Percentiles rank a stretch among this genome's conserved stretches.
These are phyloP conservation scores for Hedya salicella DNA, from an alignment of 2,888 invertebrate genomes.

Conservation along the genomic window DNA sequence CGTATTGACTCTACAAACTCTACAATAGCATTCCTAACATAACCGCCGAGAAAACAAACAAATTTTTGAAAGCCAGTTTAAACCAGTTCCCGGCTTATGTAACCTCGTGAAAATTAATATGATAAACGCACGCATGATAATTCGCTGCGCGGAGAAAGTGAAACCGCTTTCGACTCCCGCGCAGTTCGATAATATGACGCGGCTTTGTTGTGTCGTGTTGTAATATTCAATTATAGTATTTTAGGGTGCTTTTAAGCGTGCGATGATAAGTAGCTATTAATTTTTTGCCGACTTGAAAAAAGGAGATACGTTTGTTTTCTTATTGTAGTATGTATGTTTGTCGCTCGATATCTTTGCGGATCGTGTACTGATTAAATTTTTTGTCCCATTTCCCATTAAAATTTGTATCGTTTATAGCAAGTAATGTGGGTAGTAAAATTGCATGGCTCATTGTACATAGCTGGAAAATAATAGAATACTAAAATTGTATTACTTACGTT, in stretches of 20 bases:
- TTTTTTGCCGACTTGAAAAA: too few relatives aligned
- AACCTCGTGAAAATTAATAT: conserved; percentile 39
- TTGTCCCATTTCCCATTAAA: too few relatives aligned
- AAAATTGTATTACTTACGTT: too few relatives aligned
- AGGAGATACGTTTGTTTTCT: too few relatives aligned
- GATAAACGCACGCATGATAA: conserved; percentile 43
- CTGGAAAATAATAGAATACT: too few relatives aligned
- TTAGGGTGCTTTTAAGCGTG: not conserved
- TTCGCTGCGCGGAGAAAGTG: conserved; percentile 39
- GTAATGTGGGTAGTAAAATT: too few relatives aligned
- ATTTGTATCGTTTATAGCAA: too few relatives aligned
- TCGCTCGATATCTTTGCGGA: too few relatives aligned
- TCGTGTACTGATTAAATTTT: too few relatives aligned
- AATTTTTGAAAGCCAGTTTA: conserved; percentile 31
- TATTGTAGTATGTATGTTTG: too few relatives aligned
- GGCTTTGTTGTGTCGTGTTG: conserved; percentile 37
- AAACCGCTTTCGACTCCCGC: conserved; percentile 39
- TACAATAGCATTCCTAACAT: not conserved
- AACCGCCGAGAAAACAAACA: conserved; percentile 22
- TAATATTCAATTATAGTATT: conserved; percentile 24
- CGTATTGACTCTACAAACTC: not conserved
- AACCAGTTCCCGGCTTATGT: conserved; percentile 31
- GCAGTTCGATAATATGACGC: conserved; percentile 48
- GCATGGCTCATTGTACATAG: too few relatives aligned
- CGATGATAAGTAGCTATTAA: not conserved